Evolutionary conservation across 2,113 vertebrate species (phyloP), one percentile per base, ranked within the genome.

Genomic region (Platichthys stellatus): DNA sequence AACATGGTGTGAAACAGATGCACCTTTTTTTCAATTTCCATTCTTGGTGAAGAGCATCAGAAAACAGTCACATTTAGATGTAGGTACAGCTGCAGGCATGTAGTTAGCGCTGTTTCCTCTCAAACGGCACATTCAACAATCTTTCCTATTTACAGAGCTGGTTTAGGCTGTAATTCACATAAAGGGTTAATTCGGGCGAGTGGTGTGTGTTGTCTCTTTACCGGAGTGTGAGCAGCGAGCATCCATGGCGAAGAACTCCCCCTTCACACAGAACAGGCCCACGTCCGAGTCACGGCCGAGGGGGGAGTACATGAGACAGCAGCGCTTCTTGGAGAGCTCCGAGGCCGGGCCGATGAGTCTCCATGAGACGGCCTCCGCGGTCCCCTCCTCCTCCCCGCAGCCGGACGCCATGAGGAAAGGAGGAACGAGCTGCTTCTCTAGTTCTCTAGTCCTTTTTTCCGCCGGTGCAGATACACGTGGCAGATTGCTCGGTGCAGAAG

Each of bases 151-250:
- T 49, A 49, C 13, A 49, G 24, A 6, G 15, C 17, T 6, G 31
- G 4, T 23, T 0, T 11, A 11, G 40, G 40, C 40, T 43, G 12
- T 15, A 15, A 51, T 35, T 35, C 49, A 14, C 2, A 2, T 14
- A 28, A 62, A 31, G 40, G 38, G 51, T 54, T 72, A 43, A 64
- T 61, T 4, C 10, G 8, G 4, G 31, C 4, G 56, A 15, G 8
- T 15, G 2, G 35, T 7, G 15, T 10, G 57, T 5, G n/a, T 21
- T 21, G 47, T 21, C 18, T 4, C 0, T 66, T 87, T 90, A 94
- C 94, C 94, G 23, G 92, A 84, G 83, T 95, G 94, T 12, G 93
- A 63, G 47, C 94, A 95, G 65, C 94, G 94, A 20, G 93, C 93
- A 66, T 94, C 93, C 93, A 95, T 92, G 9, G 93, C 93, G 56